Conservation (phyloP, 2,888 invertebrate species). For the Tetramorium bicarinatum region DNA sequence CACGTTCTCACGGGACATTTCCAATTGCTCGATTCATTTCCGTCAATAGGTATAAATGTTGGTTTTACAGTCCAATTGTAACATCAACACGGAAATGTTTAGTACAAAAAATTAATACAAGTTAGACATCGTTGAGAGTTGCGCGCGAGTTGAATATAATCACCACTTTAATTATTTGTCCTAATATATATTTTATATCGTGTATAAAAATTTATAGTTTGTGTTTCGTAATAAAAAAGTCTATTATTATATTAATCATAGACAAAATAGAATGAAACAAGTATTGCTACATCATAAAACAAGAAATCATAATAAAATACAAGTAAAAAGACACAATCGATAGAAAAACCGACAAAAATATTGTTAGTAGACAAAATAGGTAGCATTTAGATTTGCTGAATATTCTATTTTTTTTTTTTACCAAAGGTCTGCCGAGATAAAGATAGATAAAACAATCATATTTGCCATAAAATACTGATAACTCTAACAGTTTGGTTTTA, state of each 20-base stretch:
- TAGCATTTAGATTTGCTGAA: neutral
- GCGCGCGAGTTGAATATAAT: neutral
- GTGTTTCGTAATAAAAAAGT: neutral
- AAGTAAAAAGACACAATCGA: neutral
- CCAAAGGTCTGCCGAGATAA: neutral
- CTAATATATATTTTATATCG: neutral
- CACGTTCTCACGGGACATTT: slow-evolving; percentile 31
- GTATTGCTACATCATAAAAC: neutral
- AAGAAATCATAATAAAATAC: neutral
- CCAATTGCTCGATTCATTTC: slow-evolving; percentile 42
- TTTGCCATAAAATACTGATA: slow-evolving; percentile 9
- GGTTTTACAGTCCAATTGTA: slow-evolving; percentile 11
- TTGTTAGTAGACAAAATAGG: neutral
- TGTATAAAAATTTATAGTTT: neutral
- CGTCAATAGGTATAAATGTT: slow-evolving; percentile 30
- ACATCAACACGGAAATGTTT: neutral
- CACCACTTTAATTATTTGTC: neutral
- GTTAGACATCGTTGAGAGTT: neutral
- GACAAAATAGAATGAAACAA: neutral
- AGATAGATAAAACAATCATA: neutral
- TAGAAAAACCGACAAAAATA: neutral
- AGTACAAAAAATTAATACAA: neutral
- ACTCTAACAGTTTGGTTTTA: neutral
- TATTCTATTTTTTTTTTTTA: neutral
- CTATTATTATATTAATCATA: slow-evolving; percentile 6